Evolutionary conservation across 2,888 invertebrate genomes (phyloP).

Genomic region (Acronicta leporina): DNA sequence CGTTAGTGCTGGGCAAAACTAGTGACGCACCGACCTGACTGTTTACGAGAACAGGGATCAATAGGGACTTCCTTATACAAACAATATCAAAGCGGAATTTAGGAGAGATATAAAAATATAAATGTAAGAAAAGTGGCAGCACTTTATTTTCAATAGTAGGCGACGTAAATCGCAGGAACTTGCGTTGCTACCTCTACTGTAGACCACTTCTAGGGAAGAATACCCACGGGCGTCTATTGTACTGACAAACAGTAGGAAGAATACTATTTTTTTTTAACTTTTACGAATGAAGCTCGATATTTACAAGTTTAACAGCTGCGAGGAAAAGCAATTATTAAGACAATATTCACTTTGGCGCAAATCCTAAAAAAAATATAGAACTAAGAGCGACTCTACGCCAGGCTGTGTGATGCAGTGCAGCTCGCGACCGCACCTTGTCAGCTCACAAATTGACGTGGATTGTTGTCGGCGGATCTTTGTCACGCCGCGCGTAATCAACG

Average conservation of each 20-base stretch:
- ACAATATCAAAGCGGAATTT: background rate
- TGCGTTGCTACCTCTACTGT: too few relatives aligned
- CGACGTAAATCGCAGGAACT: too few relatives aligned
- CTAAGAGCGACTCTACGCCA: conserved; percentile 42
- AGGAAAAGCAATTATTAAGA: too few relatives aligned
- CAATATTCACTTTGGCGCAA: background rate
- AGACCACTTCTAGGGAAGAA: too few relatives aligned
- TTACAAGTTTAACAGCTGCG: background rate
- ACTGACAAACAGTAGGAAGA: too few relatives aligned
- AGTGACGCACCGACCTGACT: conserved; percentile 64
- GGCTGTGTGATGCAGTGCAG: conserved; percentile 46
- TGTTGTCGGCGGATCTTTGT: conserved; percentile 84
- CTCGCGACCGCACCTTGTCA: conserved; percentile 83
- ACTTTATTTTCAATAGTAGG: too few relatives aligned
- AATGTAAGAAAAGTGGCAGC: too few relatives aligned
- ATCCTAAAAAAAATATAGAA: too few relatives aligned
- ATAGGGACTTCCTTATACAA: conserved; percentile 50
- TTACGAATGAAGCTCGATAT: background rate
- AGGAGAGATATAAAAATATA: background rate
- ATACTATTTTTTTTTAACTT: too few relatives aligned
- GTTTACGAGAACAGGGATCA: conserved; percentile 53
- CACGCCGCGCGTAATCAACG: conserved; percentile 64
- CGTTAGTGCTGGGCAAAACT: conserved; percentile 65
- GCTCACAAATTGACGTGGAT: conserved; percentile 85
- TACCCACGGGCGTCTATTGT: too few relatives aligned